A percentile compares a stretch with the other conserved stretches of the same genome.
Evolutionary conservation across 2,888 invertebrate genomes (phyloP).

Genomic region (Drosophila anomalata): DNA sequence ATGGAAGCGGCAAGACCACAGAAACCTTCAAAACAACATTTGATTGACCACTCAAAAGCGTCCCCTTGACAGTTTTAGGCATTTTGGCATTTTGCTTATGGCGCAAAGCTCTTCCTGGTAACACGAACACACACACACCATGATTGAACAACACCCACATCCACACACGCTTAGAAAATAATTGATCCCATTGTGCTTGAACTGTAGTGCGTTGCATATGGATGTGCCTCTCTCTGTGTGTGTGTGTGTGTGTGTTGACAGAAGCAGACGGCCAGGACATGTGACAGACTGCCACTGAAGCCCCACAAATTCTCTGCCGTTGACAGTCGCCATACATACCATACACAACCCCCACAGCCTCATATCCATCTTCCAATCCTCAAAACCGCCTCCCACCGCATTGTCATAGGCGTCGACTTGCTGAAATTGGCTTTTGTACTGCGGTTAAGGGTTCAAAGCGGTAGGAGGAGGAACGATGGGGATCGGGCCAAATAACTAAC

Average conservation of each 20-base stretch:
- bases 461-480: neutral
- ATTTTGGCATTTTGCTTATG: slow-evolving; percentile 44
- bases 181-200: slow-evolving; percentile 77
- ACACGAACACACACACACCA: slow-evolving; percentile 8
- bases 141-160: slow-evolving; percentile 65
- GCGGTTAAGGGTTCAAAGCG: neutral
- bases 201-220: slow-evolving; percentile 57
- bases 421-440: slow-evolving; percentile 50
- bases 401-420: slow-evolving; percentile 59
- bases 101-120: slow-evolving; percentile 38
- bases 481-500: slow-evolving; percentile 1
- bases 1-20: slow-evolving; percentile 43
- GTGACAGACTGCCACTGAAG: slow-evolving; percentile 51
- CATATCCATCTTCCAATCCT: slow-evolving; percentile 2
- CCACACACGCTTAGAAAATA: slow-evolving; percentile 61
- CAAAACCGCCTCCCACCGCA: slow-evolving; percentile 25
- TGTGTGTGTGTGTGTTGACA: slow-evolving; percentile 63
- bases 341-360: slow-evolving; percentile 13
- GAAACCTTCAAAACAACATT: slow-evolving; percentile 68
- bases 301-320: slow-evolving; percentile 58
- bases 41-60: slow-evolving; percentile 68
- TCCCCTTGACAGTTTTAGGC: slow-evolving; percentile 43
- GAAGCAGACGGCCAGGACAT: slow-evolving; percentile 41
- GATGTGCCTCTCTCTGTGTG: slow-evolving; percentile 28
- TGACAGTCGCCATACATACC: slow-evolving; percentile 53